Evolutionary conservation across 2,888 invertebrate genomes (phyloP).

Genomic region (Carabus problematicus): DNA sequence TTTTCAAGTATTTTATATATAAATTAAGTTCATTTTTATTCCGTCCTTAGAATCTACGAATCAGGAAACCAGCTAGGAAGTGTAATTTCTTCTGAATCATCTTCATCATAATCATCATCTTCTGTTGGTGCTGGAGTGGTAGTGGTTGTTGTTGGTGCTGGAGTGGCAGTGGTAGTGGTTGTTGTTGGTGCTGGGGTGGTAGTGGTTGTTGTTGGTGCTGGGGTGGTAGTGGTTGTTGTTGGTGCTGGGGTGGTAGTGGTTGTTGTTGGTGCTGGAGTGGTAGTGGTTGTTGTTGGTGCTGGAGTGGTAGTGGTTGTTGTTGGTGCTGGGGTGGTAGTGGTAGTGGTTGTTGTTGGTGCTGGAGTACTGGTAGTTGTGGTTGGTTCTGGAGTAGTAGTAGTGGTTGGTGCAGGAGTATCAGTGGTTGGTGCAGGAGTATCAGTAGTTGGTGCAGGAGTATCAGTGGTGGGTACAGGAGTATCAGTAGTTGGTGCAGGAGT

Average conservation of each 20-base stretch:
- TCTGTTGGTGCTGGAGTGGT: not conserved
- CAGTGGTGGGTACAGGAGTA: not conserved
- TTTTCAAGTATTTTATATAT: not conserved
- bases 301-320: conserved; percentile 13
- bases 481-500: conserved; percentile 6
- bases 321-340: conserved; percentile 1
- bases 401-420: conserved; percentile 10
- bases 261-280: conserved; percentile 17
- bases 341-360: conserved; percentile 4
- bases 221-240: not conserved
- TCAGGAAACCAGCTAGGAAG: conserved; percentile 6
- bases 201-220: not conserved
- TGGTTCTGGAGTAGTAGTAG: conserved; percentile 9
- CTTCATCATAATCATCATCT: conserved; percentile 5
- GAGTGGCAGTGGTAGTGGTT: not conserved
- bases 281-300: conserved; percentile 12
- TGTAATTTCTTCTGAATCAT: conserved; percentile 10
- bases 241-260: not conserved
- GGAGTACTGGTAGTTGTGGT: conserved; percentile 10
- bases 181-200: conserved; percentile 14
- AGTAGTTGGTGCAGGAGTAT: not conserved
- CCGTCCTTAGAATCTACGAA: too few relatives aligned
- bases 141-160: conserved; percentile 1
- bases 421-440: not conserved
- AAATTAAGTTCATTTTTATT: not conserved